A percentile compares a stretch with the other conserved stretches of the same genome.
phyloP scores from a whole-genome alignment of 2,888 invertebrate genomes.

The Stramonita haemastoma region DNA sequence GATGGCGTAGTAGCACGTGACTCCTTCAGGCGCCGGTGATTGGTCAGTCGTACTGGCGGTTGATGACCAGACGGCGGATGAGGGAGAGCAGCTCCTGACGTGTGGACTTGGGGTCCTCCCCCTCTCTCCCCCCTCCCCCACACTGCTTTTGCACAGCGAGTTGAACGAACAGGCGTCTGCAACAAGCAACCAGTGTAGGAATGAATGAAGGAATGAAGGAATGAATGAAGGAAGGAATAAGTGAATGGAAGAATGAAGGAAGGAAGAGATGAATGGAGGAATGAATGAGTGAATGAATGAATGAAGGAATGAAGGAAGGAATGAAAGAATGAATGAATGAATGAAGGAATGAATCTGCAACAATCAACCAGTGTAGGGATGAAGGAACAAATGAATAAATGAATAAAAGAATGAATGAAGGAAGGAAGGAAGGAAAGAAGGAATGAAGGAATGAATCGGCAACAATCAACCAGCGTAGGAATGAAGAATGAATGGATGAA shows the following conservation, averaged over 20 bases:
- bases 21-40: neutral
- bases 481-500: too few species aligned
- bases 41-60: conserved; percentile 43
- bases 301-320: too few species aligned
- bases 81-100: conserved; percentile 29
- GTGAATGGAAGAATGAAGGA: too few species aligned
- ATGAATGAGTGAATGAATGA: too few species aligned
- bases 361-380: neutral
- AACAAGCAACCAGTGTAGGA: conserved; percentile 5
- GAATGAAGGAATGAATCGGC: neutral
- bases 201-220: neutral
- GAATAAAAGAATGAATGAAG: neutral
- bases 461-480: neutral
- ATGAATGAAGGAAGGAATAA: neutral
- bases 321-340: too few species aligned
- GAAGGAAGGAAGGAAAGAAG: neutral
- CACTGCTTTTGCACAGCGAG: conserved; percentile 14
- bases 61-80: conserved; percentile 29
- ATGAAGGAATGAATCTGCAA: too few species aligned
- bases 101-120: neutral
- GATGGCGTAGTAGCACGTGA: neutral
- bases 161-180: conserved; percentile 43
- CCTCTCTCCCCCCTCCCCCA: neutral
- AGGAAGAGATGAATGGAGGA: too few species aligned
- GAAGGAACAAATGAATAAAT: neutral